phyloP scores from a whole-genome alignment of 2,113 vertebrate species.

The Cisticola juncidis region DNA sequence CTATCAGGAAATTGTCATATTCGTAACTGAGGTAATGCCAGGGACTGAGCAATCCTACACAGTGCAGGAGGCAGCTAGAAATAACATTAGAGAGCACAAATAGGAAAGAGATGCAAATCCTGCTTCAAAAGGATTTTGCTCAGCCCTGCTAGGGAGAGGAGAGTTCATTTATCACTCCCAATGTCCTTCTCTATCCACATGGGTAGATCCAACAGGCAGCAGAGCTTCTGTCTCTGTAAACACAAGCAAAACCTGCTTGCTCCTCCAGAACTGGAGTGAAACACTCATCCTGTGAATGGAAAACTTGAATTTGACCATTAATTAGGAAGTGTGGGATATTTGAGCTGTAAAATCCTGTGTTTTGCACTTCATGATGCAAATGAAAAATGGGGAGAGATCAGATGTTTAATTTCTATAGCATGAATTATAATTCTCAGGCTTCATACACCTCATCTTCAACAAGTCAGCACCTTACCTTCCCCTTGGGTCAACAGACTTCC shows the following conservation, averaged over 20 bases:
- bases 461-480: background rate
- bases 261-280: background rate
- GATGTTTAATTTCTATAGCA: background rate
- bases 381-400: background rate
- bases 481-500: background rate
- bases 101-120: background rate
- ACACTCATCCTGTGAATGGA: background rate
- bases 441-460: background rate
- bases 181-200: background rate
- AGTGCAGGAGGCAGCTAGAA: background rate
- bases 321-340: background rate
- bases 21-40: slow-evolving; percentile 9
- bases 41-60: background rate
- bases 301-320: background rate
- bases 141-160: background rate
- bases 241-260: background rate
- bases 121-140: background rate
- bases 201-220: background rate
- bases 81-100: background rate
- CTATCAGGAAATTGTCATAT: slow-evolving; percentile 38
- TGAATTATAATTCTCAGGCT: background rate
- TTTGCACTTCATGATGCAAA: background rate
- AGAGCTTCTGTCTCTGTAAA: background rate
- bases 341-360: background rate
- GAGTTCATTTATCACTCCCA: background rate